A percentile compares a stretch with the other conserved stretches of the same genome.
Evolutionary conservation across 2,113 vertebrate species (phyloP).

Genomic region (Dolichotis patagonum): DNA sequence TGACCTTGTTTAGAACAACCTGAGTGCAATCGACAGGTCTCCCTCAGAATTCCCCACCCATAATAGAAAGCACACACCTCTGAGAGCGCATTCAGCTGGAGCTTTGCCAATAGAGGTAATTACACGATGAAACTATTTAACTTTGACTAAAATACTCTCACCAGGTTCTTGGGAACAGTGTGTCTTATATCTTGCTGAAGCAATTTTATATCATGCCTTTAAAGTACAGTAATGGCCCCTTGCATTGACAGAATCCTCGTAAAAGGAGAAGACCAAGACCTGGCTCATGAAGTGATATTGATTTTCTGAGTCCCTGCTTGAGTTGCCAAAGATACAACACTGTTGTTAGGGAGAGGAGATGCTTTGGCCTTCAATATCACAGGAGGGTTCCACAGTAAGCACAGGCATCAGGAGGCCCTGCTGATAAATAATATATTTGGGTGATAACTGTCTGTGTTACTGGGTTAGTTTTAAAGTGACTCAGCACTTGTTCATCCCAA

Average conservation of each 20-base stretch:
- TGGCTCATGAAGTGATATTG: constrained; percentile 91
- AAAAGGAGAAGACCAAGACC: constrained; percentile 90
- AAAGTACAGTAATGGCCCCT: constrained; percentile 92
- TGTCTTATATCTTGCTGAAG: constrained; percentile 92
- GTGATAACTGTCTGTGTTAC: constrained; percentile 87
- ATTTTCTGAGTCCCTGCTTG: constrained; percentile 89
- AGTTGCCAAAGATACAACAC: constrained; percentile 90
- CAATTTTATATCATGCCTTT: constrained; percentile 92
- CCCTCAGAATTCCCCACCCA: constrained; percentile 74
- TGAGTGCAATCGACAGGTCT: constrained; percentile 78
- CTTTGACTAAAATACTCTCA: constrained; percentile 92
- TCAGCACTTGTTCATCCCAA: constrained; percentile 83
- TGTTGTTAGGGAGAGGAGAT: constrained; percentile 87
- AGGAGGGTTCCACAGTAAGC: constrained; percentile 89
- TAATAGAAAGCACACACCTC: constrained; percentile 79
- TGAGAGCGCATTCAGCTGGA: constrained; percentile 85
- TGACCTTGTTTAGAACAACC: constrained; percentile 86
- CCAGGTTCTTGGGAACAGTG: constrained; percentile 90
- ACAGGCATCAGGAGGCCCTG: constrained; percentile 82
- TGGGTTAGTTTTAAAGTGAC: constrained; percentile 87
- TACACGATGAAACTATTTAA: constrained; percentile 91
- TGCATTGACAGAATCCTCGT: constrained; percentile 91
- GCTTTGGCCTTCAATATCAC: constrained; percentile 89
- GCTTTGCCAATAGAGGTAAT: constrained; percentile 91
- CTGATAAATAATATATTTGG: constrained; percentile 89